Evolutionary conservation across 2,888 invertebrate genomes (phyloP), one percentile per base, ranked within the genome.

Genomic region (Listrodromus nycthemerus): DNA sequence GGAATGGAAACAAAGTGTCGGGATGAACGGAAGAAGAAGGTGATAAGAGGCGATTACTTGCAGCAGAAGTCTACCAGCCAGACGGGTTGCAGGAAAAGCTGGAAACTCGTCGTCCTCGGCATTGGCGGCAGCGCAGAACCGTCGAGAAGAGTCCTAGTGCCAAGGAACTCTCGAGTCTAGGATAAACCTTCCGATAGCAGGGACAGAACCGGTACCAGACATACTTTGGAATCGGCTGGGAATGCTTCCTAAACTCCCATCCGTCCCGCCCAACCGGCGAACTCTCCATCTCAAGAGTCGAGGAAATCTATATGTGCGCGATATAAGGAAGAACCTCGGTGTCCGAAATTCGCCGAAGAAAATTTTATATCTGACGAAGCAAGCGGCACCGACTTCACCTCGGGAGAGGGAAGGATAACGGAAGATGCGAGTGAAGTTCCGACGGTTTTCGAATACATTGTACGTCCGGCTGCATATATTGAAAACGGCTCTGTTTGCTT

Each of bases 41-140:
- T 27, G 67, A 75, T 58, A 74, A 85, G 84, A 67, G 83, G 76
- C 86, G 81, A 86, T 87, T 81, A 87, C 82, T 87, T 87, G 86
- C 87, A 87, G 86, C 75, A 41, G 66, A 73, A 71, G 77, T 24
- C 76, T 74, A 33, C 75, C 48, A 55, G 48, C 27, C 10, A 24
- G 50, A 70, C 48, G 33, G n/a, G 41, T 27, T 16, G 8, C 16
- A 30, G 8, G 24, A 55, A 75, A 50, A 48, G 27, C 33, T 6
- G 30, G 69, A 52, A 48, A 67, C 58, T 16, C 63, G 24, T 41
- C 48, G 67, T 74, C 66, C 52, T 69, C 80, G 52, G 79, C 63
- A 30, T 50, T 76, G 21, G 33, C 37, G 65, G 13, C n/a, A 10
- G 13, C 55, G 5, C 16, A 50, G 58, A 7, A 70, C 70, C 79